Evolutionary conservation across 2,113 vertebrate genomes (phyloP).

Genomic region (Podarcis raffonei): DNA sequence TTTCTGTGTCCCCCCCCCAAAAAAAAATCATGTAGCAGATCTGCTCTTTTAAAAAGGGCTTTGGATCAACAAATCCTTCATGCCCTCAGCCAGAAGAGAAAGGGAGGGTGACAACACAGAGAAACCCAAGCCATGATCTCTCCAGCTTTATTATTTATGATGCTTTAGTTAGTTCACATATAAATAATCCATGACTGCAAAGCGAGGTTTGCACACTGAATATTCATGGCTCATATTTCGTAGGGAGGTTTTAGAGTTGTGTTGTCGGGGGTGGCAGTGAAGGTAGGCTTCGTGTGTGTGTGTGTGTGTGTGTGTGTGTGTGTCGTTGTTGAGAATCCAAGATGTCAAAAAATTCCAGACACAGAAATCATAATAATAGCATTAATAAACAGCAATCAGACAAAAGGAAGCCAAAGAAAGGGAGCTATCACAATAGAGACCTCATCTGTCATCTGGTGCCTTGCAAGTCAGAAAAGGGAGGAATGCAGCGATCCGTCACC

Average conservation of each 20-base stretch:
- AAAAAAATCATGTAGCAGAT: conserved; percentile 37
- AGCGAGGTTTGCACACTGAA: conserved; percentile 68
- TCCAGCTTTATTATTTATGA: conserved; percentile 78
- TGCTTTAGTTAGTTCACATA: conserved; percentile 74
- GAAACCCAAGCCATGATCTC: conserved; percentile 51
- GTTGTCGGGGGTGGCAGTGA: too few relatives aligned
- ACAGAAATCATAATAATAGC: conserved; percentile 15
- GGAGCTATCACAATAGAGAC: conserved; percentile 49
- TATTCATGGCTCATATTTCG: conserved; percentile 75
- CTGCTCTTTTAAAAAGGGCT: conserved; percentile 33
- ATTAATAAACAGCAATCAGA: background rate
- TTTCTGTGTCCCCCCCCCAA: background rate
- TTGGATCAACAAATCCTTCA: conserved; percentile 32
- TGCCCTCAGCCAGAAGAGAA: conserved; percentile 26
- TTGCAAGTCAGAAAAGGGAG: background rate
- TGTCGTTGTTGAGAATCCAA: conserved; percentile 14
- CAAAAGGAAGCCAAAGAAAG: conserved; percentile 28
- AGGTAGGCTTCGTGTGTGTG: too few relatives aligned
- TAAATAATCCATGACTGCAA: conserved; percentile 82
- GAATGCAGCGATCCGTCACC: background rate
- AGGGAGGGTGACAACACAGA: background rate
- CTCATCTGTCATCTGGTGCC: conserved; percentile 48
- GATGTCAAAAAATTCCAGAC: conserved; percentile 37
- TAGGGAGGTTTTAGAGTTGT: background rate
- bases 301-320: background rate